Base-by-base conservation (phyloP, 2,797 vertebrate genomes). In the Esox lucius region DNA sequence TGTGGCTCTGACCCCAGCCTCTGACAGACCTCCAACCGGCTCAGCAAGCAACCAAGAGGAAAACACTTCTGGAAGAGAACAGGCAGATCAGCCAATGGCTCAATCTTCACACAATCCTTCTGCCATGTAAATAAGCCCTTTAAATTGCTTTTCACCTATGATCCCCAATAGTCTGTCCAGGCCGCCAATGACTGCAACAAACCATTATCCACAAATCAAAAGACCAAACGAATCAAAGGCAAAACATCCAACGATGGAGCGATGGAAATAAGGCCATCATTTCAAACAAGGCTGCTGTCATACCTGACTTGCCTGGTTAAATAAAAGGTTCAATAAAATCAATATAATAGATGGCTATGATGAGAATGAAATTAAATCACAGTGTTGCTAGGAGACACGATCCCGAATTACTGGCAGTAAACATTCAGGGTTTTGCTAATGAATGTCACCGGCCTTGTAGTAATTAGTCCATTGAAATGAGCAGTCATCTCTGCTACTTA, bases 341-440 rank as follows among this genome's bases (percentile, higher is more conserved):
- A 33, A 56, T 72, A 16, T 26, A 28, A 16, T 62, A 28, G 26
- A 64, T 64, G 13, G 61, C 59, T 19, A 62, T 9, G 24, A 24
- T 22, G 31, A 31, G 39, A 69, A 24, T 46, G 66, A 78, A 56
- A 22, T 26, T 69, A 49, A 59, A 69, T 80, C 62, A 72, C 61
- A 51, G 68, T 70, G 84, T 84, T 83, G 84, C 84, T 87, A 81
- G 71, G 84, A 77, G 62, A 86, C 73, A 22, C 6, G 16, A 76
- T 72, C 53, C 49, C 67, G 46, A 80, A 31, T 53, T 71, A 71
- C 26, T 53, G 28, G 31, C 17, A 33, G 26, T 51, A 48, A 33
- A 31, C 22, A 53, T 35, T 77, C 66, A 31, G 56, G 71, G 51
- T 28, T 19, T 11, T 17, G 53, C 71, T 86, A 85, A 88, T 84